Conservation (phyloP, 2,797 vertebrate genomes). For the Helicolenus hilgendorfi region DNA sequence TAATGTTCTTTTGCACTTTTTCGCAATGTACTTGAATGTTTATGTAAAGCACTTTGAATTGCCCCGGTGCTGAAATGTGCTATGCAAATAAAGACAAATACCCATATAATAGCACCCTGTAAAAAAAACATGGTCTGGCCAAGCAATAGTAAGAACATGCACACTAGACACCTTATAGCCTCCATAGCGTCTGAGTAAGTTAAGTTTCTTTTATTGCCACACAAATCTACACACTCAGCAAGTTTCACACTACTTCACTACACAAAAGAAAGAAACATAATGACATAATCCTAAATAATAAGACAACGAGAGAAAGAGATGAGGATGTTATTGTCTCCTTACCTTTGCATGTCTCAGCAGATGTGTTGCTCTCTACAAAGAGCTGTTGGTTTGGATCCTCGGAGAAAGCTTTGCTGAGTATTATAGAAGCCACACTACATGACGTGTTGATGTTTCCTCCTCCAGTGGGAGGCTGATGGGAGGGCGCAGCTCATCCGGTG, state of each 20-base stretch:
- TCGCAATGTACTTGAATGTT: too few species aligned
- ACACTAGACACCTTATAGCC: neutral
- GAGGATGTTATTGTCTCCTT: conserved; percentile 7
- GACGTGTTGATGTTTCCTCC: neutral
- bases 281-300: too few species aligned
- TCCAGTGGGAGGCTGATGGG: neutral
- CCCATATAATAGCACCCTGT: too few species aligned
- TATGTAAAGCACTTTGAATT: too few species aligned
- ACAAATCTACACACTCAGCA: too few species aligned
- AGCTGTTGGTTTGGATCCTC: neutral
- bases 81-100: too few species aligned
- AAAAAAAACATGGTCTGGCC: too few species aligned
- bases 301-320: too few species aligned
- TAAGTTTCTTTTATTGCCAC: neutral
- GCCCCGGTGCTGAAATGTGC: too few species aligned
- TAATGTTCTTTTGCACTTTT: too few species aligned
- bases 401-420: fast-evolving
- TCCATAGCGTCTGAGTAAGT: neutral
- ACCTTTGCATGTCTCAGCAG: conserved; percentile 71
- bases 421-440: neutral
- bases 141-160: neutral
- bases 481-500: neutral
- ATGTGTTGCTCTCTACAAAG: fast-evolving
- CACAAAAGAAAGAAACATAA: too few species aligned
- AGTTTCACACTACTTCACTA: too few species aligned